Conservation (phyloP, 2,888 invertebrate genomes). For the Muscina levida region DNA sequence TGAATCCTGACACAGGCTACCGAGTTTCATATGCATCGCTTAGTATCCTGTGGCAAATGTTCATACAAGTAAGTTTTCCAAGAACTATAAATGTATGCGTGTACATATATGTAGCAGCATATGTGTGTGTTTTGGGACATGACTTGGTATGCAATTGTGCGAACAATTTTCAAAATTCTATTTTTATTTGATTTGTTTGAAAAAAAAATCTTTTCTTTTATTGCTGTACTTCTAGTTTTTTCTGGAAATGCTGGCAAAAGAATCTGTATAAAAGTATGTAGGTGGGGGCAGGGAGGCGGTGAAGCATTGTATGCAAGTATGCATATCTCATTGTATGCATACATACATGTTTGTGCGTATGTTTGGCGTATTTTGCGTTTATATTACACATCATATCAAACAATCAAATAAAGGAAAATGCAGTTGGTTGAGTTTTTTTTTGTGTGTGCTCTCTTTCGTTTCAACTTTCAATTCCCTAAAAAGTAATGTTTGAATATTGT, state of each 20-base stretch:
- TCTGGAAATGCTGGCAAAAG: not conserved
- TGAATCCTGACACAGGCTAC: no score
- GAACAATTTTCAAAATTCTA: conserved; percentile 15
- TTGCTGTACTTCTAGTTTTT: conserved; percentile 1
- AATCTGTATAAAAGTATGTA: not conserved
- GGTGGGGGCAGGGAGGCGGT: not conserved
- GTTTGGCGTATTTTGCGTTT: not conserved
- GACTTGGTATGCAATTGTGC: conserved; percentile 7
- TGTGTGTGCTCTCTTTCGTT: not conserved
- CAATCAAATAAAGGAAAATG: no score
- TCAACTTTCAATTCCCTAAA: no score
- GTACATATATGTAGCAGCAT: conserved; percentile 3
- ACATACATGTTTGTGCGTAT: not conserved
- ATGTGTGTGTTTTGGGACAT: no score
- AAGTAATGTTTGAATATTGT: no score
- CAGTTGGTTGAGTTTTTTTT: not conserved
- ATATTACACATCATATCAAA: not conserved
- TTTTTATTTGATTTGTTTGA: conserved; percentile 43
- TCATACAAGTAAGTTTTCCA: no score
- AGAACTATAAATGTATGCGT: not conserved
- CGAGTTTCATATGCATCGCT: no score
- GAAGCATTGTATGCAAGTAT: not conserved
- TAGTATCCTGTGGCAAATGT: not conserved
- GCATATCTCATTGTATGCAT: no score
- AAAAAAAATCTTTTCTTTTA: conserved; percentile 36